Percentiles rank a stretch among this genome's conserved stretches.
Conservation (phyloP, 2,888 invertebrate species). For the Notodonta dromedarius region DNA sequence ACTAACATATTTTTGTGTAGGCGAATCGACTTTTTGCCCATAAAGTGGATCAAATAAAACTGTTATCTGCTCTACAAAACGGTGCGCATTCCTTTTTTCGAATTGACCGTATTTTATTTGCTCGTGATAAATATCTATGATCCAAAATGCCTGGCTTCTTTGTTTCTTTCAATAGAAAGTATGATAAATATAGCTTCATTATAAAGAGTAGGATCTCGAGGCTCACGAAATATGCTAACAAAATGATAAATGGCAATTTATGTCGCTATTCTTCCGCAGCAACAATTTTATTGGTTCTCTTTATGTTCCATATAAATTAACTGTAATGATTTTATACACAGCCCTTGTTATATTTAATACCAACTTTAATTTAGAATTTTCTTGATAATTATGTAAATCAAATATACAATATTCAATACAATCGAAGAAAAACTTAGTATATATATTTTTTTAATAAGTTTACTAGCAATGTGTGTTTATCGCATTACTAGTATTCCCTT, state of each 20-base stretch:
- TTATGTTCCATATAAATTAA: neutral
- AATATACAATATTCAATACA: no score
- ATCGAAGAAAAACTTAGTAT: no score
- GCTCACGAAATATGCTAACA: neutral
- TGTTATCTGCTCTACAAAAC: slow-evolving; percentile 4
- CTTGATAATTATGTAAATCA: no score
- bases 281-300: neutral
- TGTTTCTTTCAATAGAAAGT: neutral
- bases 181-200: neutral
- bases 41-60: neutral
- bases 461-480: no score
- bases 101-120: neutral
- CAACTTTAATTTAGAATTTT: no score
- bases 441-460: no score
- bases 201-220: neutral
- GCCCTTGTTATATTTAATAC: no score
- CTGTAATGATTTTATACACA: no score
- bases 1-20: slow-evolving; percentile 8
- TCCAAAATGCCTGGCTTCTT: neutral
- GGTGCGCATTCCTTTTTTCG: neutral
- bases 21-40: slow-evolving; percentile 1
- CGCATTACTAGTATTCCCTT: no score
- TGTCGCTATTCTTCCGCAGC: neutral
- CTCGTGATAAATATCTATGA: neutral
- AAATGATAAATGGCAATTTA: neutral